Base-by-base conservation (phyloP, 53 echinoderm and acorn worm species). In the Apostichopus leukothele region DNA sequence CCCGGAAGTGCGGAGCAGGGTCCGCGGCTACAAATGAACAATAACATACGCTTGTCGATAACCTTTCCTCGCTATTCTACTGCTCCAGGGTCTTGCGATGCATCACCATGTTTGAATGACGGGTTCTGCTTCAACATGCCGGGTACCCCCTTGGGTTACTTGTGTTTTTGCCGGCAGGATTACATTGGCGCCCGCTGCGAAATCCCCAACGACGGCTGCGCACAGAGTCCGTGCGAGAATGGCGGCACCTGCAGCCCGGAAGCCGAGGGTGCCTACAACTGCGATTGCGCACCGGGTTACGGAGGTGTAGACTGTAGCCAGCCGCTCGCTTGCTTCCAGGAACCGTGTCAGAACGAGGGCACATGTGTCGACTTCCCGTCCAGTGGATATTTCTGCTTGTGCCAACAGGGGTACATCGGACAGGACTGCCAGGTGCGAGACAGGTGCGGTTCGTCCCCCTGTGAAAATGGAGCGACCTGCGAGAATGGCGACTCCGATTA, bases 101-200 rank as follows among this genome's bases (percentile, higher is more conserved):
- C 85, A 20, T 20, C 23, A 11, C 85, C 85, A 12, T 85, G 85
- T 67, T 18, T 63, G 68, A 85, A 85, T 50, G 85, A 60, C 16
- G 85, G 85, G 23, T 22, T 85, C 63, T 85, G 85, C 85, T 0
- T 68, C 11, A 18, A 67, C 27, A 18, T 50, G 5, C 61, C 63
- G 8, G 67, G 4, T 22, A 25, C 85, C 61, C 5, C 63, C 0
- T 1, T 67, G 68, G 67, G 67, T 18, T 85, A 68, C 85, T 18
- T 85, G 66, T 85, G 85, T 13, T 7, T 21, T 14, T 85, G 85
- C 9, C 85, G 23, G 5, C 14, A 1, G 1, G 85, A 50, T 5
- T 85, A 19, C 85, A 85, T 85, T 9, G 85, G 85, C 22, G 85
- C 85, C 67, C 67, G 68, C 9, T 85, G 85, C 60, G 67, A 85